phyloP scores from a whole-genome alignment of 1,140 invertebrate genomes.

The Drosophila mayri region DNA sequence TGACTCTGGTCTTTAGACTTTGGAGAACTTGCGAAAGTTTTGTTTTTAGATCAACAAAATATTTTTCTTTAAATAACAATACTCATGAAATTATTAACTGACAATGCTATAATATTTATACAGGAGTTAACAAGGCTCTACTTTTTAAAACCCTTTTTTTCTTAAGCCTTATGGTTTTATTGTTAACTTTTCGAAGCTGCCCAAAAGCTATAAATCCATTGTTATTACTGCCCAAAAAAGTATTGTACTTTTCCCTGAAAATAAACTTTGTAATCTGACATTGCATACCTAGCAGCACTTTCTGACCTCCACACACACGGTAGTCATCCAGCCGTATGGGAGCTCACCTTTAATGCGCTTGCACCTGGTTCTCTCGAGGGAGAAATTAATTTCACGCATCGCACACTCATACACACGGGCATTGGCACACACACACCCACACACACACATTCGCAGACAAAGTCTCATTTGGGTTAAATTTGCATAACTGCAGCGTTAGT shows the following conservation, averaged over 20 bases:
- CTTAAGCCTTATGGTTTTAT: not conserved
- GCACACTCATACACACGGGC: conserved; percentile 17
- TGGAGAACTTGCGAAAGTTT: not conserved
- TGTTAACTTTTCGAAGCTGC: not conserved
- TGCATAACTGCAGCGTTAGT: conserved; percentile 53
- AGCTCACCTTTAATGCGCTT: conserved; percentile 30
- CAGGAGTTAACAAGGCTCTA: not conserved
- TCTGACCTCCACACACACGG: not conserved
- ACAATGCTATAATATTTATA: not conserved
- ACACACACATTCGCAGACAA: conserved; percentile 1
- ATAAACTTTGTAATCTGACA: conserved; percentile 2
- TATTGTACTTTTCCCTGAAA: not conserved
- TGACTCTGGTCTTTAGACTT: not conserved
- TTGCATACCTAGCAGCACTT: conserved; percentile 1
- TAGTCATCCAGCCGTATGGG: conserved; percentile 1
- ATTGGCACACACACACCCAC: not conserved
- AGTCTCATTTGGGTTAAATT: conserved; percentile 31
- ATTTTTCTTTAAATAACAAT: too few species aligned
- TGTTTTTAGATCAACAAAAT: not conserved
- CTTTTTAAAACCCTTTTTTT: not conserved
- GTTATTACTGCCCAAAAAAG: not conserved
- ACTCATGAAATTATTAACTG: not conserved
- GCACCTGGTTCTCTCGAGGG: conserved; percentile 28
- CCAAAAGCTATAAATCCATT: not conserved
- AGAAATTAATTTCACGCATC: conserved; percentile 51